Evolutionary conservation across 2,113 vertebrate genomes (phyloP).

Genomic region (Acrocephalus kingi): DNA sequence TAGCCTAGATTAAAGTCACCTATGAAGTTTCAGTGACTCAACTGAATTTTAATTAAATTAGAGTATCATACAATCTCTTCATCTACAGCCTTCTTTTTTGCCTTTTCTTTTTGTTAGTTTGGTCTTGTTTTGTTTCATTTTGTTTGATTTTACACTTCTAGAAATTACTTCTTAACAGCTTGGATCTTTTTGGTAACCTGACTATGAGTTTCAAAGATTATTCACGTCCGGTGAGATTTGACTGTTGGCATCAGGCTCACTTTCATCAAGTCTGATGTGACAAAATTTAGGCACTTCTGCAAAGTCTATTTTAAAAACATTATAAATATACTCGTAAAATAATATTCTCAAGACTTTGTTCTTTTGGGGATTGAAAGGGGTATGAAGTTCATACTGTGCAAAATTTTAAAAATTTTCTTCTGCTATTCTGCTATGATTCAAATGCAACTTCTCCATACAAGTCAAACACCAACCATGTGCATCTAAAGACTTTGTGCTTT

Average conservation of each 20-base stretch:
- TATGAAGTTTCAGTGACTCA: constrained; percentile 75
- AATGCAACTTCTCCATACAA: constrained; percentile 74
- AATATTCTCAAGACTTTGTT: constrained; percentile 85
- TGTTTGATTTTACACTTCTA: constrained; percentile 57
- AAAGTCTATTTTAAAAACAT: constrained; percentile 86
- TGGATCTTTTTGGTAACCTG: constrained; percentile 70
- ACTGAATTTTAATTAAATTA: constrained; percentile 78
- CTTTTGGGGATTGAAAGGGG: constrained; percentile 70
- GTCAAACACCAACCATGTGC: constrained; percentile 72
- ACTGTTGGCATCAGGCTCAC: constrained; percentile 75
- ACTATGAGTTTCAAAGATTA: constrained; percentile 74
- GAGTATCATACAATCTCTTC: constrained; percentile 78
- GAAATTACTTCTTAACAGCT: constrained; percentile 70
- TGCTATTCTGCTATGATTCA: constrained; percentile 75
- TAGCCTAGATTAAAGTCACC: constrained; percentile 84
- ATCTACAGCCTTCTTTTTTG: constrained; percentile 66
- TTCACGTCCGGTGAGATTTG: constrained; percentile 61
- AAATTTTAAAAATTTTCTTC: constrained; percentile 73
- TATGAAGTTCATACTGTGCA: constrained; percentile 84
- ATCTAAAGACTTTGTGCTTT: constrained; percentile 80
- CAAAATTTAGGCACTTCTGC: constrained; percentile 89
- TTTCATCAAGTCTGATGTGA: constrained; percentile 82
- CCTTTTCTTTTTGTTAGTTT: constrained; percentile 53
- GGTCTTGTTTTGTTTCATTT: background rate
- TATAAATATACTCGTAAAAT: constrained; percentile 84